A percentile compares a stretch with the other conserved stretches of the same genome.
Conservation (phyloP, 2,113 vertebrate genomes). For the Bettongia penicillata region DNA sequence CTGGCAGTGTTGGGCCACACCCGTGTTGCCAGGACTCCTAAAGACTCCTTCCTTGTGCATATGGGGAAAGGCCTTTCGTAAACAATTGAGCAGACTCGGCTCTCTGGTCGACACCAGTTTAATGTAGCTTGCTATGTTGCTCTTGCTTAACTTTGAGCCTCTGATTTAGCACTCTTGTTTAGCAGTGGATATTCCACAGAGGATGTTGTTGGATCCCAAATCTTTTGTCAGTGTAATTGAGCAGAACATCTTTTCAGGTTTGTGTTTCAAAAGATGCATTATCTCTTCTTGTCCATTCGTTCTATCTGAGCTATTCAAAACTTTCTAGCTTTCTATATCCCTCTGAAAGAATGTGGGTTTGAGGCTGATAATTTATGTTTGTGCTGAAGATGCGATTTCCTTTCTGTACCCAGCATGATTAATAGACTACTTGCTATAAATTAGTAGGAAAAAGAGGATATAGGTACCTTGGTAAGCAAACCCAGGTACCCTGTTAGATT, state of each 20-base stretch:
- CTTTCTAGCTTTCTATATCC: conserved; percentile 70
- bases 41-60: conserved; percentile 1
- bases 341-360: conserved; percentile 80
- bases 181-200: conserved; percentile 79
- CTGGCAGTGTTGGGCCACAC: background rate
- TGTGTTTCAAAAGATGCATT: conserved; percentile 84
- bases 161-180: conserved; percentile 84
- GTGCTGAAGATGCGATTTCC: conserved; percentile 82
- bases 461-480: conserved; percentile 81
- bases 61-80: conserved; percentile 50
- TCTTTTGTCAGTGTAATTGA: conserved; percentile 87
- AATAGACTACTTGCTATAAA: conserved; percentile 84
- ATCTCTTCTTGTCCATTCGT: conserved; percentile 80
- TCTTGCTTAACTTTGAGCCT: conserved; percentile 80
- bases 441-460: conserved; percentile 77
- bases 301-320: conserved; percentile 80
- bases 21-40: background rate
- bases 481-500: conserved; percentile 79
- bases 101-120: conserved; percentile 56
- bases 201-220: conserved; percentile 82
- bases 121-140: conserved; percentile 76
- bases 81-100: conserved; percentile 61
- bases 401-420: conserved; percentile 79
- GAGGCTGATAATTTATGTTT: conserved; percentile 85
- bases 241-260: conserved; percentile 85